phyloP scores from a whole-genome alignment of 2,888 invertebrate genomes.

The Ariolimax columbianus region DNA sequence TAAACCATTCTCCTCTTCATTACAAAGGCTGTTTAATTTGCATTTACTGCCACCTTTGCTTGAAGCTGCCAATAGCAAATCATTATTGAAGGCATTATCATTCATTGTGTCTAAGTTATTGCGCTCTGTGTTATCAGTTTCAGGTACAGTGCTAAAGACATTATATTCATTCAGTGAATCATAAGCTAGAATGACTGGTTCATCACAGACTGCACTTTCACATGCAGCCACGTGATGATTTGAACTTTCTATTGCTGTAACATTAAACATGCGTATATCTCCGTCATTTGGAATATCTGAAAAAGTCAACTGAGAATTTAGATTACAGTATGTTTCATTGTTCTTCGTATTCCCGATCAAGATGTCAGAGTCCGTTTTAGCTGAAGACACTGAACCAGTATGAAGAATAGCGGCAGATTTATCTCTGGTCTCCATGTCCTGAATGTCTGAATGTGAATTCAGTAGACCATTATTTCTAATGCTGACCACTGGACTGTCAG shows the following conservation, averaged over 20 bases:
- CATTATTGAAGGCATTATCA: background rate
- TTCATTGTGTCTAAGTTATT: background rate
- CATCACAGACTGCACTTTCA: background rate
- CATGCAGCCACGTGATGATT: background rate
- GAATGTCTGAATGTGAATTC: background rate
- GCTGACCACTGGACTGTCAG: background rate
- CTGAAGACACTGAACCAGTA: background rate
- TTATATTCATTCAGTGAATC: background rate
- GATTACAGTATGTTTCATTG: background rate
- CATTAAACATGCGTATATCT: background rate
- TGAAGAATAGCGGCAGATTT: background rate
- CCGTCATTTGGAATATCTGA: background rate
- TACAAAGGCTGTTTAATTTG: background rate
- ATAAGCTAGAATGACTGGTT: constrained; percentile 12
- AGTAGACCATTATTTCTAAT: background rate
- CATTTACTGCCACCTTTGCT: background rate
- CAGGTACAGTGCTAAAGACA: constrained; percentile 9
- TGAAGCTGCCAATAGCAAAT: background rate
- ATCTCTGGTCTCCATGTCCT: background rate
- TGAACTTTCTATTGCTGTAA: background rate
- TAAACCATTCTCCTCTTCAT: constrained; percentile 11
- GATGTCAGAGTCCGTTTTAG: background rate
- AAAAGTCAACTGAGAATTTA: background rate
- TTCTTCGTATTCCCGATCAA: background rate
- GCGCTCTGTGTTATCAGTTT: constrained; percentile 3